These are phyloP conservation scores for Drosophila carrolli DNA, from an alignment of 1,140 invertebrate genomes.

Conservation along the genomic window DNA sequence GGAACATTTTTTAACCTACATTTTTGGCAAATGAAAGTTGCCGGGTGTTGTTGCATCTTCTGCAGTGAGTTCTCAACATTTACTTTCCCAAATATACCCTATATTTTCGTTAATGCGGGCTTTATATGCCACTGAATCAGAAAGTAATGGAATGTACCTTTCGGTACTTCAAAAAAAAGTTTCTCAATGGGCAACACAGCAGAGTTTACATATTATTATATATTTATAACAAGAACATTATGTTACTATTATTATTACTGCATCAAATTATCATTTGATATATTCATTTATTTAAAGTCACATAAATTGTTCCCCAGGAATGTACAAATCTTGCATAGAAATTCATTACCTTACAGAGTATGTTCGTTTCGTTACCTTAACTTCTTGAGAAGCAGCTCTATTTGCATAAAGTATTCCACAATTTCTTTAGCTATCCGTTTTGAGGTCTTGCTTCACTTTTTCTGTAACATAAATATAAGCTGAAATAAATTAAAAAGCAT, in stretches of 20 bases:
- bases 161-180: too few species aligned
- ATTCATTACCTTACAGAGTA: not conserved
- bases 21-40: constrained; percentile 71
- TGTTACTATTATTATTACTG: too few species aligned
- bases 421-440: constrained; percentile 2
- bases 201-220: too few species aligned
- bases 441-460: constrained; percentile 2
- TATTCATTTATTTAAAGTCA: too few species aligned
- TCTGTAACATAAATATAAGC: constrained; percentile 15
- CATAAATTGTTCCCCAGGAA: too few species aligned
- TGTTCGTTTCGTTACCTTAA: too few species aligned
- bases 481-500: constrained; percentile 36
- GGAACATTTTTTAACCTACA: constrained; percentile 70
- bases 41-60: constrained; percentile 32
- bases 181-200: too few species aligned
- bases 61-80: not conserved
- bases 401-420: constrained; percentile 1
- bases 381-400: not conserved
- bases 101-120: not conserved
- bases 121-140: not conserved
- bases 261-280: too few species aligned
- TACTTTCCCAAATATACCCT: not conserved
- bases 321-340: too few species aligned
- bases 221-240: too few species aligned
- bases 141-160: not conserved